phyloP scores from a whole-genome alignment of 2,888 invertebrate genomes.

The Gortyna flavago region DNA sequence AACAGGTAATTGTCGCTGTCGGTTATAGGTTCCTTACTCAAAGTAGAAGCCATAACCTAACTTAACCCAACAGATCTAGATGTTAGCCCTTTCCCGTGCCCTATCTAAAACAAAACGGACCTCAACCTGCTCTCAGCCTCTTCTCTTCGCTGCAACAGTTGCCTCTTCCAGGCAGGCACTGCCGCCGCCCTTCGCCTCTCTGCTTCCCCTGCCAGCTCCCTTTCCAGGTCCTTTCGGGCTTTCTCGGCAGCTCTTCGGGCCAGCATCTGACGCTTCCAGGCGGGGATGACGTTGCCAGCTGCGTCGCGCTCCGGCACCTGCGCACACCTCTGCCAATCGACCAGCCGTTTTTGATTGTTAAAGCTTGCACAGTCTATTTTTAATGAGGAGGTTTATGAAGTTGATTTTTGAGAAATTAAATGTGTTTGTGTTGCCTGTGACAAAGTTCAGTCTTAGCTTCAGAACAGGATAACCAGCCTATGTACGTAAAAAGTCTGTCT shows the following conservation, averaged over 20 bases:
- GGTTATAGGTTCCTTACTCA: background rate
- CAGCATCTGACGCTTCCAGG: conserved; percentile 98
- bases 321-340: conserved; percentile 86
- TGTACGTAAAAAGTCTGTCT: too few relatives aligned
- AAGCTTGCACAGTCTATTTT: conserved; percentile 63
- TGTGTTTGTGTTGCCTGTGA: background rate
- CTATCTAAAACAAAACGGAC: conserved; percentile 84
- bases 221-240: conserved; percentile 97
- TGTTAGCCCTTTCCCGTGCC: background rate
- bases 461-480: background rate
- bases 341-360: conserved; percentile 75
- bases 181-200: conserved; percentile 95
- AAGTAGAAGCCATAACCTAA: background rate
- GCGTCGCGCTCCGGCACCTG: conserved; percentile 97
- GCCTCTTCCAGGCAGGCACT: conserved; percentile 98
- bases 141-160: conserved; percentile 95
- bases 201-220: conserved; percentile 95
- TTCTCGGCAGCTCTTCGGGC: conserved; percentile 98
- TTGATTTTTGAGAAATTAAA: conserved; percentile 19
- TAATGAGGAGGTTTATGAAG: conserved; percentile 39
- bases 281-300: conserved; percentile 96
- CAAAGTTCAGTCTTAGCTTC: conserved; percentile 23
- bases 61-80: background rate
- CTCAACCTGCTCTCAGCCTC: conserved; percentile 94
- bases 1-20: background rate